Percentiles rank a stretch among this genome's conserved stretches.
These are phyloP conservation scores for Ciconia maguari DNA, from an alignment of 2,113 vertebrate genomes.

Conservation along the genomic window DNA sequence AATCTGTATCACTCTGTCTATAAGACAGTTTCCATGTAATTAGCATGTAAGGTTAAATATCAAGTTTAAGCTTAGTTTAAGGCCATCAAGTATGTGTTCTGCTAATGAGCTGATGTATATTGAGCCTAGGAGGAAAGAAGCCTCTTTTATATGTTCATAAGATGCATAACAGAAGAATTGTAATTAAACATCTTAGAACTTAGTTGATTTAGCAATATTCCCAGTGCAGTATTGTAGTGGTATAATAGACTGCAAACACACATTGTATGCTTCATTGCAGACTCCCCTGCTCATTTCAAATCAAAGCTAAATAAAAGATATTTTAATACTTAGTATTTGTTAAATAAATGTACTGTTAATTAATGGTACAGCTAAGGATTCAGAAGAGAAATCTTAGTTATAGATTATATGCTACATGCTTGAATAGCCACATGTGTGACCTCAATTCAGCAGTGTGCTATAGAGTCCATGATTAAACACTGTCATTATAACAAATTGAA, in stretches of 20 bases:
- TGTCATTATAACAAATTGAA: slow-evolving; percentile 84
- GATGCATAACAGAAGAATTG: slow-evolving; percentile 42
- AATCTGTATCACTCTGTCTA: not conserved
- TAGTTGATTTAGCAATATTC: slow-evolving; percentile 41
- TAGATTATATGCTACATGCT: slow-evolving; percentile 77
- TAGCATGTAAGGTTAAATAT: slow-evolving; percentile 10
- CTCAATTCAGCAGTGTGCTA: slow-evolving; percentile 72
- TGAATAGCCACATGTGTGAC: slow-evolving; percentile 78
- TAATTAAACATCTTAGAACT: slow-evolving; percentile 63
- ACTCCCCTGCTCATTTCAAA: slow-evolving; percentile 28
- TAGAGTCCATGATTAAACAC: slow-evolving; percentile 74
- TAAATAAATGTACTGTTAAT: slow-evolving; percentile 68
- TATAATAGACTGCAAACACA: not conserved
- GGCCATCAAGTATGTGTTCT: not conserved
- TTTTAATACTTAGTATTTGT: slow-evolving; percentile 54
- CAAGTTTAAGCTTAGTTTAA: not conserved
- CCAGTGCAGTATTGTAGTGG: not conserved
- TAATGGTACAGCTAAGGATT: slow-evolving; percentile 69
- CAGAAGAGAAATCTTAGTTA: slow-evolving; percentile 72
- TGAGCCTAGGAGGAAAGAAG: slow-evolving; percentile 11
- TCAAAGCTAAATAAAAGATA: slow-evolving; percentile 52
- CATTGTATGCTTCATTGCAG: slow-evolving; percentile 4
- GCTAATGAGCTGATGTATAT: slow-evolving; percentile 19
- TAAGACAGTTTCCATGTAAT: not conserved
- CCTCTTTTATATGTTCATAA: slow-evolving; percentile 1